Evolutionary conservation across 2,888 invertebrate species (phyloP).

Genomic region (Meghimatium bilineatum): DNA sequence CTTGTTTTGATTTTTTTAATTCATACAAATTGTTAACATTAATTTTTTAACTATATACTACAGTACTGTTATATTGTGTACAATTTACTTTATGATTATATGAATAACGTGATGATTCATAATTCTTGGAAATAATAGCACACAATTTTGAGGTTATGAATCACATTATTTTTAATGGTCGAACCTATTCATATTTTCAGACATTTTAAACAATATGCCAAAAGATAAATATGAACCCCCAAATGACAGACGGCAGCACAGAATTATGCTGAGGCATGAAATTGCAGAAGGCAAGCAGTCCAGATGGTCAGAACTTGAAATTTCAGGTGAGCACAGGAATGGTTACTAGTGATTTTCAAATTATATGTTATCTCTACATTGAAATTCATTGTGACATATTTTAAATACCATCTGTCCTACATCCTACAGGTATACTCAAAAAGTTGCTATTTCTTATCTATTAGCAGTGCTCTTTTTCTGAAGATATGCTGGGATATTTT

Average conservation of each 20-base stretch:
- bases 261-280: constrained; percentile 95
- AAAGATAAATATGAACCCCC: constrained; percentile 86
- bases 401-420: no score
- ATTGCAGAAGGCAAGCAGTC: constrained; percentile 94
- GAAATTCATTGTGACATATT: no score
- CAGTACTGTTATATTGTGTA: no score
- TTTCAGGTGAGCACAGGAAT: constrained; percentile 81
- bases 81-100: no score
- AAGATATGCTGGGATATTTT: no score
- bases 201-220: constrained; percentile 53
- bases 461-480: no score
- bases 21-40: no score
- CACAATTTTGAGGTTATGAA: neutral
- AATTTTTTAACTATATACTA: no score
- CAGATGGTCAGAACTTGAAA: constrained; percentile 94
- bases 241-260: constrained; percentile 85
- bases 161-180: neutral
- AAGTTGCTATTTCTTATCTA: no score
- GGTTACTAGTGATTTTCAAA: neutral
- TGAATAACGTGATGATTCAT: neutral
- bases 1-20: no score
- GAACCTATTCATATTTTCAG: constrained; percentile 2
- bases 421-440: no score
- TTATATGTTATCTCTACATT: no score
- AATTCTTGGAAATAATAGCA: neutral